These are phyloP conservation scores for Hypomesus transpacificus DNA, from an alignment of 2,113 vertebrate genomes.

Conservation along the genomic window DNA sequence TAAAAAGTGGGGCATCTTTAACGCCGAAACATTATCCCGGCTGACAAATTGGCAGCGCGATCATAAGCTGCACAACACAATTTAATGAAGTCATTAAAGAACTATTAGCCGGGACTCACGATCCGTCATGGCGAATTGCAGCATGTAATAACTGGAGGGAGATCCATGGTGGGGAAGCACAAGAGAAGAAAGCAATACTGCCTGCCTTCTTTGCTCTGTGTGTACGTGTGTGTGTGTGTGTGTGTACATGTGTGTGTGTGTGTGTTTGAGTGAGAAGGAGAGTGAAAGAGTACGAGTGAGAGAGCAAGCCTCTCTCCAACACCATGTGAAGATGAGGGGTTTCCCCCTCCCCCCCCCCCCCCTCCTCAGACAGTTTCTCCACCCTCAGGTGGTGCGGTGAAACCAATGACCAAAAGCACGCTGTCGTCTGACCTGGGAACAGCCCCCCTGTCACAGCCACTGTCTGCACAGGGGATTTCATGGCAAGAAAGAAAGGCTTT, in stretches of 20 bases:
- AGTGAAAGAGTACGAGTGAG: slow-evolving; percentile 3
- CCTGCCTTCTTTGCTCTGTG: slow-evolving; percentile 22
- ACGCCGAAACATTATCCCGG: slow-evolving; percentile 67
- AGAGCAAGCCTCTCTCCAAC: background rate
- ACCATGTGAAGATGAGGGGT: slow-evolving; percentile 10
- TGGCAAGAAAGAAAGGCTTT: background rate
- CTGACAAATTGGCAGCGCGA: slow-evolving; percentile 80
- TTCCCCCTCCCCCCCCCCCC: too few species aligned
- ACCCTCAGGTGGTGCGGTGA: slow-evolving; percentile 16
- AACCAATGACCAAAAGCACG: background rate
- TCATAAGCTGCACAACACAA: slow-evolving; percentile 83
- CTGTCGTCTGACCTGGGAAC: slow-evolving; percentile 23
- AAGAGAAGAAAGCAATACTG: slow-evolving; percentile 54
- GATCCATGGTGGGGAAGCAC: slow-evolving; percentile 14
- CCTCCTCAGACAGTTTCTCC: slow-evolving; percentile 5
- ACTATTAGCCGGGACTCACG: slow-evolving; percentile 63
- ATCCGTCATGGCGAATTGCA: slow-evolving; percentile 72
- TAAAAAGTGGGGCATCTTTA: slow-evolving; percentile 70
- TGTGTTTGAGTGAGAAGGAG: slow-evolving; percentile 11
- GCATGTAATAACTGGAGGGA: slow-evolving; percentile 54
- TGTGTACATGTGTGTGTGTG: slow-evolving; percentile 22
- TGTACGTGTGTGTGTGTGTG: slow-evolving; percentile 8
- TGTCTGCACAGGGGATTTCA: slow-evolving; percentile 40
- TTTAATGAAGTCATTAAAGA: slow-evolving; percentile 79
- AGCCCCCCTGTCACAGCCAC: slow-evolving; percentile 43